These are phyloP conservation scores for Euzophera pinguis DNA, from an alignment of 2,888 invertebrate genomes.

Conservation along the genomic window DNA sequence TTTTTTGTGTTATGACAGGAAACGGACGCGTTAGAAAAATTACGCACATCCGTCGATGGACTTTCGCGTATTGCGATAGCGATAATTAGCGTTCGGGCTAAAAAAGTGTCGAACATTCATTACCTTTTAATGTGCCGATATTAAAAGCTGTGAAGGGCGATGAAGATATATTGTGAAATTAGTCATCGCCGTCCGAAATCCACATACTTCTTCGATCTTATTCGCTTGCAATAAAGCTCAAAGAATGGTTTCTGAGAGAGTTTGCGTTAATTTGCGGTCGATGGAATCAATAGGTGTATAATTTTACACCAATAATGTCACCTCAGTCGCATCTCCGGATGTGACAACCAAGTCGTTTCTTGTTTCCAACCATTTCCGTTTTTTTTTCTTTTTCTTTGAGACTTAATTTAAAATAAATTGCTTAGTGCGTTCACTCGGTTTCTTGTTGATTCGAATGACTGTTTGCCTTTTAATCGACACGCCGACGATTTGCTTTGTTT, in stretches of 20 bases:
- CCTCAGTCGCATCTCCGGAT: constrained; percentile 47
- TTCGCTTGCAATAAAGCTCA: background rate
- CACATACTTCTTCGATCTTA: background rate
- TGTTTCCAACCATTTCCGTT: constrained; percentile 36
- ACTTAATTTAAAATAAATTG: constrained; percentile 66
- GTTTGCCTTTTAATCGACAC: constrained; percentile 25
- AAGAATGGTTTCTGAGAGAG: constrained; percentile 3
- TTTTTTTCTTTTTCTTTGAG: constrained; percentile 34
- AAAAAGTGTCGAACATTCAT: constrained; percentile 36
- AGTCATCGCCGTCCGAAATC: background rate
- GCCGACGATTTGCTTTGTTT: constrained; percentile 36
- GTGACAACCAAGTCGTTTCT: constrained; percentile 41
- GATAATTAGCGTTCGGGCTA: constrained; percentile 54
- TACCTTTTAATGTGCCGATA: constrained; percentile 43
- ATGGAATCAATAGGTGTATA: constrained; percentile 48
- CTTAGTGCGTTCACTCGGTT: constrained; percentile 48
- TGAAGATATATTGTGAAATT: constrained; percentile 31
- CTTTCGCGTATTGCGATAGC: constrained; percentile 62
- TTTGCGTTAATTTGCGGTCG: constrained; percentile 44
- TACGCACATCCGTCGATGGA: constrained; percentile 63
- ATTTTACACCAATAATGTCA: constrained; percentile 25
- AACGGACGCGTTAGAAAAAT: constrained; percentile 72
- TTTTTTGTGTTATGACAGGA: constrained; percentile 57
- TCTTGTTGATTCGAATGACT: constrained; percentile 32
- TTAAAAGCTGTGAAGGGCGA: constrained; percentile 35